Base-by-base conservation (phyloP, 2,888 invertebrate genomes). In the Lottia gigantea region DNA sequence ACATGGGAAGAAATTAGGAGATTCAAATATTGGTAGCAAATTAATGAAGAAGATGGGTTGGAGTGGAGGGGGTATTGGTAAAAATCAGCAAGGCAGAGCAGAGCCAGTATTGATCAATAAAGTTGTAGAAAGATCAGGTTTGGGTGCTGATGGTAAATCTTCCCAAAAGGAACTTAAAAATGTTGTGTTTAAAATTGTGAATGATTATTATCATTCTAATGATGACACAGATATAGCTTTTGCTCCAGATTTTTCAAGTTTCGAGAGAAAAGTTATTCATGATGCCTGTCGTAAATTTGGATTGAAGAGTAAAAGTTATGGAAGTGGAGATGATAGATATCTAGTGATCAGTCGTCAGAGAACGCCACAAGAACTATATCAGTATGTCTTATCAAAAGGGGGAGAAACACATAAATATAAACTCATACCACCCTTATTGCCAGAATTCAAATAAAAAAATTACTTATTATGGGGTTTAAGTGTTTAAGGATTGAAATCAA, bases 31-130 rank as follows among this genome's bases (percentile, higher is more conserved):
- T 64, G 92, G 92, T 14, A 90, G 87, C 65, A 91, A 90, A 79
- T 81, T 94, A 88, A 91, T 94, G 90, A 89, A 90, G 49, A 88
- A 91, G 70, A 93, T 94, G 93, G 94, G 94, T 0, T 94, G 94
- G 94, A 88, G 90, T 6, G 94, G 94, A 1, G 93, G 93, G 7
- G 93, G 93, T 0, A 88, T 94, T 2, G 94, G 94, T 0, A 89
- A 90, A 1, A 88, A 91, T 1, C 88, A 88, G 0, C 90, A 91
- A 64, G 94, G 94, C 0, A 92, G 92, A 47, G 90, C 90, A 0
- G 92, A 93, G 75, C 93, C 94, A 31, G 88, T 92, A 0, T 85
- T 76, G 2, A 63, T 78, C 31, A 78, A 79, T 14, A 75, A 73
- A 46, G 81, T 86, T 6, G 78, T 87, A 69, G 84, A 81, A 66